A percentile compares a stretch with the other conserved stretches of the same genome.
Conservation (phyloP, 1,140 invertebrate genomes). For the Meloidogyne floridensis region DNA sequence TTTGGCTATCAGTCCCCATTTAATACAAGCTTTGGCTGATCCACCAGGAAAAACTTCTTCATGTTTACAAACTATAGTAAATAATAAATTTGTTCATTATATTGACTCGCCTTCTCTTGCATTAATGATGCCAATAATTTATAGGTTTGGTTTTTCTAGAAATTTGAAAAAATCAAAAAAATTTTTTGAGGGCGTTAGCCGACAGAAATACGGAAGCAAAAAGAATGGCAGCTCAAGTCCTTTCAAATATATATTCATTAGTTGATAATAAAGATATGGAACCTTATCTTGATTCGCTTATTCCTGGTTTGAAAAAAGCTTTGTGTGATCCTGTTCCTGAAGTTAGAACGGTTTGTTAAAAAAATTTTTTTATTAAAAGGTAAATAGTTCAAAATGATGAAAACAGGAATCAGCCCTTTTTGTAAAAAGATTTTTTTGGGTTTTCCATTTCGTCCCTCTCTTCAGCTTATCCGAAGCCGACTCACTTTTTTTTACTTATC, state of each 20-base stretch:
- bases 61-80: conserved; percentile 84
- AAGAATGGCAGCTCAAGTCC: conserved; percentile 96
- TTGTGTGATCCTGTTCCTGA: conserved; percentile 96
- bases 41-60: conserved; percentile 88
- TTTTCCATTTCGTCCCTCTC: no score
- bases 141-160: not conserved
- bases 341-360: conserved; percentile 67
- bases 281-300: conserved; percentile 92
- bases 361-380: no score
- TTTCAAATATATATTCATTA: conserved; percentile 98
- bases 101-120: conserved; percentile 97
- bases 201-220: conserved; percentile 94
- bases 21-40: conserved; percentile 91
- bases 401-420: no score
- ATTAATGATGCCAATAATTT: conserved; percentile 84
- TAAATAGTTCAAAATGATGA: no score
- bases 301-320: conserved; percentile 92
- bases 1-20: conserved; percentile 80
- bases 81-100: conserved; percentile 98
- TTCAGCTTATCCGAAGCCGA: no score
- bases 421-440: no score
- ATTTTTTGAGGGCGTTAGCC: conserved; percentile 89
- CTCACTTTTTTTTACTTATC: no score
- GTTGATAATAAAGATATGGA: conserved; percentile 97
- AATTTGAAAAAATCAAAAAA: not conserved